Percentiles rank a stretch among this genome's conserved stretches.
Evolutionary conservation across 2,888 invertebrate species (phyloP).

Genomic region (Tryphoninae sp.): DNA sequence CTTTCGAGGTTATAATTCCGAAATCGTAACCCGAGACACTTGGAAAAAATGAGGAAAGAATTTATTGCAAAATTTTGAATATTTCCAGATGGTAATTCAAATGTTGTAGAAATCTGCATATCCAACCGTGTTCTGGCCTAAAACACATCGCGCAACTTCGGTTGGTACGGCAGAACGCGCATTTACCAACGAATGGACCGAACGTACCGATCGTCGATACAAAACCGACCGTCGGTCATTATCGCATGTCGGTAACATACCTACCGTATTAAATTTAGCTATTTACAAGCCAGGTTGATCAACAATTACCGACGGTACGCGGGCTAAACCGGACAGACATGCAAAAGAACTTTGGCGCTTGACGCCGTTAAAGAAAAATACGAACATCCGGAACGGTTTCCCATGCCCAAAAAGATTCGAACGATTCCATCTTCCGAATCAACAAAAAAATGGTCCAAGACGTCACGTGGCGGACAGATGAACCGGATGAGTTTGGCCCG

Average conservation of each 20-base stretch:
- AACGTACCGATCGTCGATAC: background rate
- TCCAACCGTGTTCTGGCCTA: background rate
- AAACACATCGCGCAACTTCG: background rate
- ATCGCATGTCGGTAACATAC: too few relatives aligned
- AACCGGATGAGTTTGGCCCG: slow-evolving; percentile 36
- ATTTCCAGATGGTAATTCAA: background rate
- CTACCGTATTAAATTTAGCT: too few relatives aligned
- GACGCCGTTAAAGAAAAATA: background rate
- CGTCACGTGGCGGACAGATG: slow-evolving; percentile 52
- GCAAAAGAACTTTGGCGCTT: too few relatives aligned
- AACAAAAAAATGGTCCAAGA: slow-evolving; percentile 24
- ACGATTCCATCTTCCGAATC: background rate
- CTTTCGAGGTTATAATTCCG: background rate
- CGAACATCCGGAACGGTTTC: background rate
- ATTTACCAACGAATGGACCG: background rate
- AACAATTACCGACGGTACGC: too few relatives aligned
- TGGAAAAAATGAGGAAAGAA: background rate
- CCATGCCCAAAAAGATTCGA: background rate
- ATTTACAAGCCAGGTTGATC: too few relatives aligned
- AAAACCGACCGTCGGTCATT: background rate
- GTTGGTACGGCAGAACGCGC: background rate
- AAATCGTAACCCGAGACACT: background rate
- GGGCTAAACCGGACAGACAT: too few relatives aligned
- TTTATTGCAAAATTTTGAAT: background rate
- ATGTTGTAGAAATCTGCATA: background rate